phyloP scores from a whole-genome alignment of 2,888 invertebrate genomes.

The Caenorhabditis sp. region DNA sequence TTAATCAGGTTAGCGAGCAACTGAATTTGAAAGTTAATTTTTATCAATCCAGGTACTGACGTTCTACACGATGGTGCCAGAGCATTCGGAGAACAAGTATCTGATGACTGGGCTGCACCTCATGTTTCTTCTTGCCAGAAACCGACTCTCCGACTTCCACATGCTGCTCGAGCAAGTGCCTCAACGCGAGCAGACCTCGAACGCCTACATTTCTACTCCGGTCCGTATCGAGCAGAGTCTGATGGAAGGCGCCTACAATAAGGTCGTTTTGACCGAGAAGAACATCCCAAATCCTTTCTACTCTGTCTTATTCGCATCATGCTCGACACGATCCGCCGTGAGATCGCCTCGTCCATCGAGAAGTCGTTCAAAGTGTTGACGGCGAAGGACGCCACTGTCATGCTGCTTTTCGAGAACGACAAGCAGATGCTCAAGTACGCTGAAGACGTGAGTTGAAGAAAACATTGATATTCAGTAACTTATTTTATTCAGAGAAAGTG shows the following conservation, averaged over 20 bases:
- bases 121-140: conserved; percentile 89
- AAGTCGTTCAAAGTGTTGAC: conserved; percentile 94
- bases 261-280: conserved; percentile 91
- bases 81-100: conserved; percentile 89
- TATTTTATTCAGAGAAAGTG: conserved; percentile 85
- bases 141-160: conserved; percentile 97
- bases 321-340: conserved; percentile 91
- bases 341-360: conserved; percentile 96
- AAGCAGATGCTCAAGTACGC: conserved; percentile 63
- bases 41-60: no score
- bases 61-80: conserved; percentile 95
- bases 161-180: conserved; percentile 91
- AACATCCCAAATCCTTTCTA: conserved; percentile 96
- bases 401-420: conserved; percentile 67
- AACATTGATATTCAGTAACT: conserved; percentile 49
- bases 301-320: conserved; percentile 97
- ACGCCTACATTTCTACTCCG: conserved; percentile 94
- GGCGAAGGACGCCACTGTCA: conserved; percentile 56
- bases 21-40: no score
- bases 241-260: conserved; percentile 99
- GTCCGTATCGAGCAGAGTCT: conserved; percentile 96
- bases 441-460: conserved; percentile 37
- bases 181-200: conserved; percentile 90
- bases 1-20: conserved; percentile 93
- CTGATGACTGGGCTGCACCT: conserved; percentile 94